Evolutionary conservation across 1,140 invertebrate species (phyloP), one percentile per base, ranked within the genome.

Genomic region (Latrodectus geometricus): DNA sequence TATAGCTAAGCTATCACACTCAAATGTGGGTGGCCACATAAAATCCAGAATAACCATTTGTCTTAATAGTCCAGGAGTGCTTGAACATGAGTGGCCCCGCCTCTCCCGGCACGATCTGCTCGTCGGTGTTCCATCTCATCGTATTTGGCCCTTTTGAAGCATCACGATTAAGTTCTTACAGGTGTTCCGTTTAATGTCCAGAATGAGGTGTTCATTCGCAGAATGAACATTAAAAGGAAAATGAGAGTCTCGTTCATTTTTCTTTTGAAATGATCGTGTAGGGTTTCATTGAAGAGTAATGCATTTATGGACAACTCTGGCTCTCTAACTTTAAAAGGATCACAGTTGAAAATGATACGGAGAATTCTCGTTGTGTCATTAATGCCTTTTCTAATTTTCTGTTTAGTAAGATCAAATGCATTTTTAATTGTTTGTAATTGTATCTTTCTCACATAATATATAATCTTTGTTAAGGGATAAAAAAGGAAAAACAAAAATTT

Each of bases 141-240:
- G 56, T 9, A 8, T 14, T 8, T 70, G 52, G 70, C 9, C 54
- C 49, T 76, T 76, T 78, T 66, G 20, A 9, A 61, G 48, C 52
- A 50, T 78, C 83, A 78, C 83, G 83, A 86, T 86, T 86, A 78
- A 86, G 83, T 78, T 72, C 52, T 77, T 78, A 86, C 83, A 86
- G 83, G 83, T 86, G 83, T 86, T 35, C 83, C n/a, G 21, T 78
- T 65, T 75, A 56, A 72, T 81, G 69, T 52, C 20, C 15, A 15
- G 72, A 74, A 83, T 83, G 80, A 83, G 65, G 80, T 83, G 80
- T 83, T 83, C 80, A 83, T 83, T 83, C 80, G 80, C 54, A 54
- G 54, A 83, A 50, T 54, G 35, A 0, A 68, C 77, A 79, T 79
- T 76, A 76, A 76, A 76, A 79, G 65, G 68, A 35, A 35, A 35